Base-by-base conservation (phyloP, 1,140 invertebrate species). In the Drosophila littoralis region DNA sequence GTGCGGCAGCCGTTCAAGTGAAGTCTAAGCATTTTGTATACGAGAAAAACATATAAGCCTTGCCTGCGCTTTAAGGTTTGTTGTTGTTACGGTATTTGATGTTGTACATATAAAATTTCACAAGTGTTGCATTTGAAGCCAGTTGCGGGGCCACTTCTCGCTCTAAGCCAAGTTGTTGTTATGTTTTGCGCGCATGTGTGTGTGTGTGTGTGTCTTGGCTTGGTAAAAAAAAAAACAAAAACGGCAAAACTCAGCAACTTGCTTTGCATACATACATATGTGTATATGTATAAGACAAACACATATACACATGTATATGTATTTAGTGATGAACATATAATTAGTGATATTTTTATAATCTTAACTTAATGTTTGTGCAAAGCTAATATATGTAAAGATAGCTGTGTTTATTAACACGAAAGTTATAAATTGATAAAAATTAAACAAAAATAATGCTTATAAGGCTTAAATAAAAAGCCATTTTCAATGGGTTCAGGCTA, bases 21-120 rank as follows among this genome's bases (percentile, higher is more conserved):
- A 79, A 88, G 83, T 86, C 79, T 86, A 79, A 70, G 72, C 76
- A 78, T 74, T 55, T 73, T 50, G 50, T 69, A 69, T 63, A 46
- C n/a, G 45, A 69, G 57, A 63, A 73, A 75, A 75, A 78, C 17
- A 66, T 65, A 66, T 79, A 85, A 86, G 82, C 79, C 71, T 81
- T 83, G 68, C 48, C 68, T 71, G 78, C 78, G 81, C 75, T 78
- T 68, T 75, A 51, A 64, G 46, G 58, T 70, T 75, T 58, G 15
- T 66, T 60, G 22, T 48, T 66, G 51, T 36, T 57, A 32, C 15
- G 15, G 52, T 32, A 55, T 36, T 65, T 73, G 54, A 42, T 73
- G 48, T 57, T 75, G 58, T 70, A 58, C 63, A 36, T 61, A 74
- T 51, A 48, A 67, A 72, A 69, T 83, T 79, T 83, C 81, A 81